Evolutionary conservation across 2,888 invertebrate species (phyloP), one percentile per base, ranked within the genome.

Genomic region (Thereva unica): DNA sequence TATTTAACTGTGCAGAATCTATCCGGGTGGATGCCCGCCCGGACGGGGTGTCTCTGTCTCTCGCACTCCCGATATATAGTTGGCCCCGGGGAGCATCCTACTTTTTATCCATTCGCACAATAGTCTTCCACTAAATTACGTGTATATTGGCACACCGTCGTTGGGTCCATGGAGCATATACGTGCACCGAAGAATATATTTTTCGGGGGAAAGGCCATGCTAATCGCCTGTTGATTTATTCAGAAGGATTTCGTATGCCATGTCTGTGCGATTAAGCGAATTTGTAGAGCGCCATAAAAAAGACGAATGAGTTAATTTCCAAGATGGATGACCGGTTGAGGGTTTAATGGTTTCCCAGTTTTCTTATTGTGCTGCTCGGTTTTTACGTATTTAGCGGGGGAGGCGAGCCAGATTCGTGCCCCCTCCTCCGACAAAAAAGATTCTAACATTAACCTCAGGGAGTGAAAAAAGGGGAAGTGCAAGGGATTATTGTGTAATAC

Each of bases 201-300:
- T 23, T 23, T 23, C n/a, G 23, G 23, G 23, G 23, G 23, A 23
- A 23, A 23, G 23, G 35, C 47, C 55, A 38, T 57, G 49, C 59
- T 66, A 66, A 59, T 66, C 59, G 66, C 66, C 59, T 66, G 66
- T 66, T 66, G 66, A 66, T 66, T 66, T 66, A 66, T 66, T 66
- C 66, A 66, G 59, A 66, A 66, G 59, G 52, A 66, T 66, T 45
- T 12, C 61, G 61, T 50, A 40, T 50, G 61, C 50, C 50, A 50
- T 61, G 61, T 64, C 53, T 41, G 52, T 42, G n/a, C 64, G 45
- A 64, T 64, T 53, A 53, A 64, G 53, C 45, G 64, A 64, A 64
- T 64, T 64, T 53, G 53, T 61, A 50, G 61, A 40, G 61, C 61
- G 50, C 61, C 61, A 61, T 61, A 64, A 64, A 64, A 64, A 64